Percentiles rank a stretch among this genome's conserved stretches.
phyloP scores from a whole-genome alignment of 1,140 invertebrate genomes.

The Aporrectodea caliginosa region DNA sequence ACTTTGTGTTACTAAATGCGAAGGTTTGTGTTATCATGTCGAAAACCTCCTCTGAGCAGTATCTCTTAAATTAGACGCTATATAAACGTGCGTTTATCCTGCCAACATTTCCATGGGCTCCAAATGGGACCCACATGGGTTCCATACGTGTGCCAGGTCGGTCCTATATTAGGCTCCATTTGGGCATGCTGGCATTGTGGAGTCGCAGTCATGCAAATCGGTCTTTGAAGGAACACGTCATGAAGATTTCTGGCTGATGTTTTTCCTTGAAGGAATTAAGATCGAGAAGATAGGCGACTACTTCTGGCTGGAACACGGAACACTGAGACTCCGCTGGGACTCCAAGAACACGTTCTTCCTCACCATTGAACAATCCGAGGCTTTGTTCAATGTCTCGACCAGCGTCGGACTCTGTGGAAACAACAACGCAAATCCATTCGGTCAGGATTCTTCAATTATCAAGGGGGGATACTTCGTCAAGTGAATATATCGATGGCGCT shows the following conservation, averaged over 20 bases:
- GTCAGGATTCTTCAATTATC: too few species aligned
- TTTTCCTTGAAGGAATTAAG: background rate
- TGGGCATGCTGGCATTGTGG: background rate
- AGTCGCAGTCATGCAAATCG: background rate
- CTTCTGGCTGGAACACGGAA: background rate
- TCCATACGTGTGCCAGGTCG: too few species aligned
- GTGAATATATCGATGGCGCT: too few species aligned
- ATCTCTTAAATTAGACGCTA: too few species aligned
- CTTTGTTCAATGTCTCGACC: background rate
- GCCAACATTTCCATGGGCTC: too few species aligned
- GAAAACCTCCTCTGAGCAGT: too few species aligned
- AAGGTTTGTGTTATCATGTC: too few species aligned
- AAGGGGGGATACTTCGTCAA: too few species aligned
- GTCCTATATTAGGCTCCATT: background rate
- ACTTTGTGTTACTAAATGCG: too few species aligned
- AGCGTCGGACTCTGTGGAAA: background rate
- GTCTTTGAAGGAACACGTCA: background rate
- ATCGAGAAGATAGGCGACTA: slow-evolving; percentile 10
- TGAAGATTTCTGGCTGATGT: too few species aligned
- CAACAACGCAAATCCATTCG: background rate
- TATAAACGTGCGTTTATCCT: too few species aligned
- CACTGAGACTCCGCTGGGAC: slow-evolving; percentile 15
- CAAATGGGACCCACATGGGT: too few species aligned
- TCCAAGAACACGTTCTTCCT: background rate
- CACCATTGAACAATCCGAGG: background rate